Percentiles rank a stretch among this genome's conserved stretches.
Conservation (phyloP, 2,113 vertebrate genomes). For the Vanacampus margaritifer region DNA sequence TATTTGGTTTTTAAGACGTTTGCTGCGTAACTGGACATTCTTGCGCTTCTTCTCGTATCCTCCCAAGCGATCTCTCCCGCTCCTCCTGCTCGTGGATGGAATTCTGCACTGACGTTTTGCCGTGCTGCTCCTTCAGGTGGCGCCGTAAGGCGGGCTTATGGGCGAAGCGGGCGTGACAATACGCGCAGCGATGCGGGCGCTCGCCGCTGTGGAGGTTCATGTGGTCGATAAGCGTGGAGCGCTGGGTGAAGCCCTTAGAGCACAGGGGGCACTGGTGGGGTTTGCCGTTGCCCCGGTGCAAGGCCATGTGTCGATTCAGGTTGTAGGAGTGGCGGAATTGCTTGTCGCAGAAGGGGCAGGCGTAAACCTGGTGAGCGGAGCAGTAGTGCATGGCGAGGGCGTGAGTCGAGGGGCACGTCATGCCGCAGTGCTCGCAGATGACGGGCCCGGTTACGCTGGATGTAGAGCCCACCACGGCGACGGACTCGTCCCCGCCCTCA, state of each 20-base stretch:
- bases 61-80: slow-evolving; percentile 42
- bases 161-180: slow-evolving; percentile 89
- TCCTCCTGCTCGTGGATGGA: slow-evolving; percentile 80
- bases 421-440: slow-evolving; percentile 83
- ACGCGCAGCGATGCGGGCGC: slow-evolving; percentile 85
- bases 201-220: slow-evolving; percentile 93
- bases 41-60: slow-evolving; percentile 46
- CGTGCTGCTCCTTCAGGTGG: slow-evolving; percentile 92
- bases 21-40: slow-evolving; percentile 41
- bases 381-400: slow-evolving; percentile 83
- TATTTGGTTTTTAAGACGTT: slow-evolving; percentile 17
- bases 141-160: slow-evolving; percentile 89
- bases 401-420: slow-evolving; percentile 83
- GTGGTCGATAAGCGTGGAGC: slow-evolving; percentile 90
- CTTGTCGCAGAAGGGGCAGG: slow-evolving; percentile 91
- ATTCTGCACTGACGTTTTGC: slow-evolving; percentile 88
- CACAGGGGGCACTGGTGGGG: slow-evolving; percentile 86
- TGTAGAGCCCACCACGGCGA: slow-evolving; percentile 71
- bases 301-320: slow-evolving; percentile 89
- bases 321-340: slow-evolving; percentile 90
- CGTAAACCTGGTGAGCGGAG: slow-evolving; percentile 83
- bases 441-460: slow-evolving; percentile 67
- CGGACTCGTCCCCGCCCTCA: slow-evolving; percentile 68
- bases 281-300: slow-evolving; percentile 81
- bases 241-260: slow-evolving; percentile 91